Conservation (phyloP, 1,140 invertebrate species). For the Brachionus paranguensis region DNA sequence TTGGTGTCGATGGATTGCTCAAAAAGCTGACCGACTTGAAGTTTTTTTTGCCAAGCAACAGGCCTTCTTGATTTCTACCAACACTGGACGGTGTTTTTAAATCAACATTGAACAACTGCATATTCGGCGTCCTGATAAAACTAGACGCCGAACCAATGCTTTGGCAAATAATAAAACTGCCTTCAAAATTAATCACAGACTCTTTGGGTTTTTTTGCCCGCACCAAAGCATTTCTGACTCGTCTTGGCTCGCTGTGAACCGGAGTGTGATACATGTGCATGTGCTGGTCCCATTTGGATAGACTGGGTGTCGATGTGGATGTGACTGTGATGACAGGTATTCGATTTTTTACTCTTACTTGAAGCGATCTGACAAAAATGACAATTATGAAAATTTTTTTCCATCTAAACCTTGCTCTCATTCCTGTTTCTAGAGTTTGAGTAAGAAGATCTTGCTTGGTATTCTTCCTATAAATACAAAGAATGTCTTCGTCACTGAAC, state of each 20-base stretch:
- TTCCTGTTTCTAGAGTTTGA: neutral
- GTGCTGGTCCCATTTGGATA: neutral
- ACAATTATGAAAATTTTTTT: neutral
- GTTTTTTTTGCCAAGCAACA: neutral
- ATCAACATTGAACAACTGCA: neutral
- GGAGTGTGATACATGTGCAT: neutral
- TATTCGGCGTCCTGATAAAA: neutral
- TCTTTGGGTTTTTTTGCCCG: neutral
- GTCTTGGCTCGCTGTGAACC: neutral
- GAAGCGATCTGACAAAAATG: neutral
- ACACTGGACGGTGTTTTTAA: neutral
- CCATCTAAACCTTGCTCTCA: slow-evolving; percentile 4
- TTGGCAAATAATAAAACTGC: neutral
- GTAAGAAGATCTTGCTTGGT: neutral
- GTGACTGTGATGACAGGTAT: neutral
- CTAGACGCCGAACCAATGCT: neutral
- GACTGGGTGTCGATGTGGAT: neutral
- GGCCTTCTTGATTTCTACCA: neutral
- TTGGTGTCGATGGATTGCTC: neutral
- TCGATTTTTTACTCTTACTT: neutral
- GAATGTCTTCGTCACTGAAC: neutral
- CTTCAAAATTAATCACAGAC: neutral
- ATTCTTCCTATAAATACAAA: neutral
- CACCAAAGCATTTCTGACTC: neutral
- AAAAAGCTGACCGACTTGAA: neutral